Evolutionary conservation across 2,888 invertebrate species (phyloP), one percentile per base, ranked within the genome.

Genomic region (Yponomeuta malinellus): DNA sequence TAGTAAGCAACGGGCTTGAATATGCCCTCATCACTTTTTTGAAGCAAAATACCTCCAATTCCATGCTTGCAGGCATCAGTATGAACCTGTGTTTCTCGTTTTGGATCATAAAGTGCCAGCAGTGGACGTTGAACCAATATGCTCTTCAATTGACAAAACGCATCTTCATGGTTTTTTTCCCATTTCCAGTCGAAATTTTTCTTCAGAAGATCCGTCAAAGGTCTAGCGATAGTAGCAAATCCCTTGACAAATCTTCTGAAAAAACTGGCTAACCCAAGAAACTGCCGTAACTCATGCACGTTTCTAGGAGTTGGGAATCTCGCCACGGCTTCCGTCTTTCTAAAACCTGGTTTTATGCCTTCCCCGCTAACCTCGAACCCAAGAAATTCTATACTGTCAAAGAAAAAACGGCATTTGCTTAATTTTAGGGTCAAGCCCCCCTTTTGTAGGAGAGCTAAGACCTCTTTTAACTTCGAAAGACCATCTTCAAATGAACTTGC

Each of bases 221-320:
- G 59, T 9, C 33, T 52, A 8, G 71, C 43, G 52, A 71, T 65
- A n/a, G 31, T 31, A 4, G 72, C 69, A 48, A 69, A 72, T 9
- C 68, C 33, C 48, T 73, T 71, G 6, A 77, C 68, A 71, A 78
- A 78, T 31, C 73, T 65, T 64, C 75, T 72, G 69, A 77, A 77
- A 67, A 72, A 77, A 15, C 72, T 72, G 0, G 75, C 70, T 2
- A 77, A 71, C 2, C 76, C 75, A 2, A 77, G 29, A 29, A 75
- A 77, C 63, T 71, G 73, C 63, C 73, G 65, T 10, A 77, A 65
- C 23, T 73, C 70, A 64, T 73, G 72, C 2, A 74, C 70, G 48
- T 75, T 71, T 63, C 2, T 71, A 1, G 75, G 77, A 2, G n/a
- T 71, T 9, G 73, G 71, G 52, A 76, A 75, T 63, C 72, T 68